These are phyloP conservation scores for Isotomurus palustris DNA, from an alignment of 2,888 invertebrate species.

Conservation along the genomic window DNA sequence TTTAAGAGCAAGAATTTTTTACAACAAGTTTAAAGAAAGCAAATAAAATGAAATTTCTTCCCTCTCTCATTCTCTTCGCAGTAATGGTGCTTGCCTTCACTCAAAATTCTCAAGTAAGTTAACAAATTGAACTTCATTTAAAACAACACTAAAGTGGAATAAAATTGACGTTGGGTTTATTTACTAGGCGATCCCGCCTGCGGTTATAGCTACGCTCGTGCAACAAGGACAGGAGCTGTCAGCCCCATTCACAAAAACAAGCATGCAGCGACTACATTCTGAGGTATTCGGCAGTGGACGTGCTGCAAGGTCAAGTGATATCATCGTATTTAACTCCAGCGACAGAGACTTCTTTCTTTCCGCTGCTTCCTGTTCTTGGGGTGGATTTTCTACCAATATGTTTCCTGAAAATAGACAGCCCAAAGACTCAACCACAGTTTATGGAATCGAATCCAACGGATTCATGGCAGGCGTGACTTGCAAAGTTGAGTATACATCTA, in stretches of 20 bases:
- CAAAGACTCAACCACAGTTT: not conserved
- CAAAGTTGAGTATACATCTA: not conserved
- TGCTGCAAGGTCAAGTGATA: conserved; percentile 15
- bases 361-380: conserved; percentile 3
- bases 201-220: too few species aligned
- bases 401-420: conserved; percentile 4
- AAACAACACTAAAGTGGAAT: too few species aligned
- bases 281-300: conserved; percentile 12
- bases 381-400: conserved; percentile 10
- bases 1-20: too few species aligned
- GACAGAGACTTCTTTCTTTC: conserved; percentile 1
- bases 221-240: too few species aligned
- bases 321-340: conserved; percentile 7
- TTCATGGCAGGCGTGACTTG: conserved; percentile 15
- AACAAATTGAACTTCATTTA: too few species aligned
- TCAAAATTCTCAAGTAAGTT: too few species aligned
- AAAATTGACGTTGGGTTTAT: too few species aligned
- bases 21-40: too few species aligned
- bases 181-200: too few species aligned
- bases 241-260: conserved; percentile 12
- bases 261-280: not conserved
- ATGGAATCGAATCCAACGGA: conserved; percentile 15
- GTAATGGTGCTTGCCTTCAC: too few species aligned
- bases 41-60: too few species aligned
- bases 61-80: too few species aligned